These are phyloP conservation scores for Cottus gobio DNA, from an alignment of 2,113 vertebrate species.

Conservation along the genomic window DNA sequence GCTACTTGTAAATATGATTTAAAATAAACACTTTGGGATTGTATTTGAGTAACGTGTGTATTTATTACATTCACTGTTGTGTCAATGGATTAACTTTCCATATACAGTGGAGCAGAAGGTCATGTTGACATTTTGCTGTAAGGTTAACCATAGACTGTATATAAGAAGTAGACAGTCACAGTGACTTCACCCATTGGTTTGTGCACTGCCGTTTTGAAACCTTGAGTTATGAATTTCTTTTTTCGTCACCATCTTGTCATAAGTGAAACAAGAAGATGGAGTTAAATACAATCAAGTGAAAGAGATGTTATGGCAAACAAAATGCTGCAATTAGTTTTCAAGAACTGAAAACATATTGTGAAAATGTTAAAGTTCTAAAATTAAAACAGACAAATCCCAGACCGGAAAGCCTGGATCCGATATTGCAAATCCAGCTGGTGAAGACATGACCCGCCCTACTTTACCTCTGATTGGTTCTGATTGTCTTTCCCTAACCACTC, in stretches of 20 bases:
- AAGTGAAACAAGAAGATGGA: too few relatives aligned
- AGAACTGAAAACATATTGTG: too few relatives aligned
- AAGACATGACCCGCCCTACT: too few relatives aligned
- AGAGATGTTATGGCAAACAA: too few relatives aligned
- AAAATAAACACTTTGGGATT: conserved; percentile 79
- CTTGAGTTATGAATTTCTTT: not conserved
- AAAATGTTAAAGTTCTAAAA: too few relatives aligned
- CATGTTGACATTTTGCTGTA: not conserved
- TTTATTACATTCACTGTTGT: not conserved
- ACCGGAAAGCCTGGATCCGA: too few relatives aligned
- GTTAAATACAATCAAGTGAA: too few relatives aligned
- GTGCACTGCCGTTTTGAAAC: not conserved
- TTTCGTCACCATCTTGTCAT: not conserved
- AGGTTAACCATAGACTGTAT: not conserved
- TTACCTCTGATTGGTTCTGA: too few relatives aligned
- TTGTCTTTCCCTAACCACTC: too few relatives aligned
- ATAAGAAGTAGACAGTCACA: not conserved
- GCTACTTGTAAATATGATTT: conserved; percentile 79
- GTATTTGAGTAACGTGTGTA: conserved; percentile 48
- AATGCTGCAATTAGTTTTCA: too few relatives aligned
- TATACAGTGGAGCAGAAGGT: not conserved
- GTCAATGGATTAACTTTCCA: not conserved
- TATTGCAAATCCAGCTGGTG: too few relatives aligned
- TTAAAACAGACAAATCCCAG: too few relatives aligned
- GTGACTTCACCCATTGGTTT: not conserved